Base-by-base conservation (phyloP, 1,140 invertebrate species). In the Drosophila virilis region DNA sequence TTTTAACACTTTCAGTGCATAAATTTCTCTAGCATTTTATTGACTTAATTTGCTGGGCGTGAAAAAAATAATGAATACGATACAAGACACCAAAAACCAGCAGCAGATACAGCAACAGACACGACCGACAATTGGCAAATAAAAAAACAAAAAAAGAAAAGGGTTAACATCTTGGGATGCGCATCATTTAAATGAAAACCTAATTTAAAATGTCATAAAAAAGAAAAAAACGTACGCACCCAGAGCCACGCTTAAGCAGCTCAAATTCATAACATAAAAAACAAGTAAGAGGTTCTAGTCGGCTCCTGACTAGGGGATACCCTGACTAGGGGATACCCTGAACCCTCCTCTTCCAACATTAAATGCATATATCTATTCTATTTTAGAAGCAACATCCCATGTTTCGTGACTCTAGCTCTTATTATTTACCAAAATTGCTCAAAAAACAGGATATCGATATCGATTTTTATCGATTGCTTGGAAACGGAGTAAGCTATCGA, bases 21-120 rank as follows among this genome's bases (percentile, higher is more conserved):
- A 67, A 72, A 80, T 85, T 86, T 74, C 61, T 35, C 70, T 62
- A 46, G 70, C 52, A 64, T 80, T 85, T 84, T 77, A 84, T 85
- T 84, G 81, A 67, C 78, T 71, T 86, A 78, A 86, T 85, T 85
- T 86, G 82, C 62, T 45, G 79, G 79, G 79, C 82, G 77, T 85
- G 78, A 84, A 84, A 77, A 84, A 79, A 84, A 84, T 59, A 70
- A 84, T 74, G 51, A 80, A 65, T 61, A 46, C 37, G 43, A 15
- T 48, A 48, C 43, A 43, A 68, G 33, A 35, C 60, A 61, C 17
- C 17, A 17, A 2, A 17, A 17, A 17, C 17, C 17, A 17, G 17
- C 17, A 17, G 17, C 55, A 74, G 48, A 43, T 58, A 57, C 50
- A 55, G 60, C 43, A 54, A 46, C 67, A 70, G 48, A 13, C n/a